Evolutionary conservation across 2,113 vertebrate genomes (phyloP), one percentile per base, ranked within the genome.

Genomic region (Bos indicus): DNA sequence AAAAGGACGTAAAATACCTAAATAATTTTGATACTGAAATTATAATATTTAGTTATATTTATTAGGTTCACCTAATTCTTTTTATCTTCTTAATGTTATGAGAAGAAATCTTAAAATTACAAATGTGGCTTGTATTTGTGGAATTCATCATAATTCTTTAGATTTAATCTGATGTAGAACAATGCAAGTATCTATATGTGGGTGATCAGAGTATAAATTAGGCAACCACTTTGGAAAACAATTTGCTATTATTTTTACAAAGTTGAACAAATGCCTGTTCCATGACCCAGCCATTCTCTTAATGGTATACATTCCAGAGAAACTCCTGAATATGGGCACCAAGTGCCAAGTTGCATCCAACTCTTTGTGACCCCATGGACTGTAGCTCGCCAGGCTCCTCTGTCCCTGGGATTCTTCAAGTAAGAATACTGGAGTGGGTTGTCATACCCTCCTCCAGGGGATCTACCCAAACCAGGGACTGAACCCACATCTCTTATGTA

Each of bases 161-260:
- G 23, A 64, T 54, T 48, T 36, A 21, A 11, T 0, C n/a, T n/a
- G 88, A 77, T 6, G 21, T 0, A 11, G 51, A 67, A 6, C 80
- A 2, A 40, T 1, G 6, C 21, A 40, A 46, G 13, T 2, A 36
- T 23, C 43, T 43, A 23, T 0, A 7, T 12, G 11, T 1, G 9
- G 36, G 25, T 28, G 25, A 13, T 3, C 15, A 5, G 16, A 10
- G 40, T 15, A 19, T 36, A 15, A n/a, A n/a, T 3, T 15, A 43
- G 21, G 14, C 7, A 21, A 52, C 33, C 59, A 21, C 43, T n/a
- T 23, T 40, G 46, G 36, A 12, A 77, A 83, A 56, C 25, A 33
- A 21, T 11, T 52, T 30, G 11, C 57, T 7, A 9, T 51, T 52
- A n/a, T 6, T 26, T 26, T 56, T 19, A 40, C 10, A 26, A 84